phyloP scores from a whole-genome alignment of 2,888 invertebrate genomes.

The Muscina levida region DNA sequence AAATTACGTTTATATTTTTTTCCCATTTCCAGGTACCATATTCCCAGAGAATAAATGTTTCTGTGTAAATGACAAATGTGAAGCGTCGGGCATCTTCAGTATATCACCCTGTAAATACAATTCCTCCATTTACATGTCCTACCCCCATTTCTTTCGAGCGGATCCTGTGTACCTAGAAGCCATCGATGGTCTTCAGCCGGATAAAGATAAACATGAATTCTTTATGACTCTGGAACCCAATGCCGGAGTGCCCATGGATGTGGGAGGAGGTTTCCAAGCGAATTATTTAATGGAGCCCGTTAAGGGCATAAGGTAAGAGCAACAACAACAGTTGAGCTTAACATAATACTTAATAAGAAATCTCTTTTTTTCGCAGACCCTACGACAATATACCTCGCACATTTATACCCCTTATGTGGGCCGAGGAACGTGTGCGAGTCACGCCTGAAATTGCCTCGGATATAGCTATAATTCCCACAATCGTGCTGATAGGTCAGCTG shows the following conservation, averaged over 20 bases:
- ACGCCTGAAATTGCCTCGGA: slow-evolving; percentile 82
- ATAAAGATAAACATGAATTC: slow-evolving; percentile 86
- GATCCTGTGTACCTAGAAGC: slow-evolving; percentile 84
- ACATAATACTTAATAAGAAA: slow-evolving; percentile 2
- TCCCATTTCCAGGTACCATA: slow-evolving; percentile 83
- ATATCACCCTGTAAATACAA: slow-evolving; percentile 87
- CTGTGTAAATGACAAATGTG: slow-evolving; percentile 85
- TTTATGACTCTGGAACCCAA: slow-evolving; percentile 88
- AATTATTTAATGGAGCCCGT: slow-evolving; percentile 86
- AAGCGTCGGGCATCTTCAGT: slow-evolving; percentile 87
- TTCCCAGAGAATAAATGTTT: slow-evolving; percentile 85
- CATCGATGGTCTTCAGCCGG: slow-evolving; percentile 86
- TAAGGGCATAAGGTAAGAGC: slow-evolving; percentile 84
- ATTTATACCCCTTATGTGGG: slow-evolving; percentile 89
- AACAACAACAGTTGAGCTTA: neutral
- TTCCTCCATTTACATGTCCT: slow-evolving; percentile 89
- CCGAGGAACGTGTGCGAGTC: slow-evolving; percentile 85
- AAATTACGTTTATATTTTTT: too few species aligned
- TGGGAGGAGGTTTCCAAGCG: slow-evolving; percentile 88
- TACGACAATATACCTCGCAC: slow-evolving; percentile 78
- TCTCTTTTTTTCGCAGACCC: slow-evolving; percentile 66
- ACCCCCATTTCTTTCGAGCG: slow-evolving; percentile 91
- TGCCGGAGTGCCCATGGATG: slow-evolving; percentile 88
- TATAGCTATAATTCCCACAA: slow-evolving; percentile 81
- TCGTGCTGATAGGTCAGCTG: slow-evolving; percentile 82